Base-by-base conservation (phyloP, 1,140 invertebrate species). In the Temnothorax curvispinosus region DNA sequence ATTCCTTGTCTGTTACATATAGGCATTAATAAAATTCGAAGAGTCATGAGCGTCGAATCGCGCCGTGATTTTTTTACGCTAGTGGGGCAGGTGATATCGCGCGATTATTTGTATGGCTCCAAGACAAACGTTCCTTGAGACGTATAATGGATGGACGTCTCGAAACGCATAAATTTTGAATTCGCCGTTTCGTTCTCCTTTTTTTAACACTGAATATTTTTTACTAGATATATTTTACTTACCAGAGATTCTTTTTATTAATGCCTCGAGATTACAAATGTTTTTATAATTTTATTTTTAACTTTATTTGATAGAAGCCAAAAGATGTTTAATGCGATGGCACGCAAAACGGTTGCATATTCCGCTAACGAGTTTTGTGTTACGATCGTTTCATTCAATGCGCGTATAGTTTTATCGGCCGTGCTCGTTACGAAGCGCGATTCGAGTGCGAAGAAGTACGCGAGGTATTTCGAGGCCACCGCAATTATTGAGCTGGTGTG, bases 11-110 rank as follows among this genome's bases (percentile, higher is more conserved):
- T 47, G 67, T 15, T 74, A 50, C 41, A 6, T 5, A 27, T 3
- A 50, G 13, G 13, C 44, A 65, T 82, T 82, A 81, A 82, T 82
- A 89, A 87, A 72, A 89, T 52, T 35, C 50, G 1, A 81, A 54
- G 52, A 50, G 35, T 52, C 60, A 44, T 6, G 58, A 13, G 38
- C 18, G 58, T 50, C 47, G 44, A 35, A 54, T 65, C 35, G 21
- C 13, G 38, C 54, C 38, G 27, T 47, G 18, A 9, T 27, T 38
- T 27, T 84, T 60, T 84, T 50, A 50, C 15, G 58, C 13, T 60
- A 3, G 52, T 38, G 13, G 15, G 41, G 35, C 58, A 13, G 27
- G 18, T 44, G 32, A 44, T 15, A 15, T 58, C 38, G 64, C 52
- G 38, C 52, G 27, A 50, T 81, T 81, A 81, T 35, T 58, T 52